Conservation (phyloP, 2,797 vertebrate species). For the Hephaestus fuliginosus region DNA sequence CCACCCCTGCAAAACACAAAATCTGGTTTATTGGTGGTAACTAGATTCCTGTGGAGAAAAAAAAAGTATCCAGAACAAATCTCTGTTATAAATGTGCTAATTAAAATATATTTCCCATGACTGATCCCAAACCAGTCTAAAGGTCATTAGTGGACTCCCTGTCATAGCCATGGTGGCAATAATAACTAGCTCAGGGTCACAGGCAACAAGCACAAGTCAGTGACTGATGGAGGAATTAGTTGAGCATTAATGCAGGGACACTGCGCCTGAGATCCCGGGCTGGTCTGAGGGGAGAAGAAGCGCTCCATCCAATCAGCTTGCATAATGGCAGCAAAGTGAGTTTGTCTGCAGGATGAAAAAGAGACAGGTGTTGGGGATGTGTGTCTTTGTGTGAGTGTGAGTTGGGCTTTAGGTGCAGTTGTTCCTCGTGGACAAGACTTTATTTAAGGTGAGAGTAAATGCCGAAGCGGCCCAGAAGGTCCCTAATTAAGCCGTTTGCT, state of each 20-base stretch:
- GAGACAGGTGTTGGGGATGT: constrained; percentile 28
- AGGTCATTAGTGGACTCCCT: constrained; percentile 60
- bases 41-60: constrained; percentile 8
- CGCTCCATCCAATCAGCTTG: constrained; percentile 73
- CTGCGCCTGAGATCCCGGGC: constrained; percentile 72
- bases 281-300: constrained; percentile 71
- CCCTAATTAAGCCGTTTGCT: constrained; percentile 55
- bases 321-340: constrained; percentile 11
- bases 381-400: constrained; percentile 16
- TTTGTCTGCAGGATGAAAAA: constrained; percentile 31
- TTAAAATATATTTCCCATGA: background rate
- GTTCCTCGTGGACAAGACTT: constrained; percentile 51
- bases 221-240: constrained; percentile 82
- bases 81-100: background rate
- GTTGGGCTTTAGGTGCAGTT: constrained; percentile 14
- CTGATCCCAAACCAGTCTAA: constrained; percentile 8
- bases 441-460: constrained; percentile 63
- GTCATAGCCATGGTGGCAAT: constrained; percentile 70
- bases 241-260: constrained; percentile 81
- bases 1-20: background rate
- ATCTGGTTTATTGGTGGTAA: background rate
- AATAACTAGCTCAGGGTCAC: constrained; percentile 50
- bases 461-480: constrained; percentile 57
- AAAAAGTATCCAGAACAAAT: constrained; percentile 11
- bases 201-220: constrained; percentile 71